phyloP scores from a whole-genome alignment of 2,888 invertebrate genomes.

The Formica aserva region DNA sequence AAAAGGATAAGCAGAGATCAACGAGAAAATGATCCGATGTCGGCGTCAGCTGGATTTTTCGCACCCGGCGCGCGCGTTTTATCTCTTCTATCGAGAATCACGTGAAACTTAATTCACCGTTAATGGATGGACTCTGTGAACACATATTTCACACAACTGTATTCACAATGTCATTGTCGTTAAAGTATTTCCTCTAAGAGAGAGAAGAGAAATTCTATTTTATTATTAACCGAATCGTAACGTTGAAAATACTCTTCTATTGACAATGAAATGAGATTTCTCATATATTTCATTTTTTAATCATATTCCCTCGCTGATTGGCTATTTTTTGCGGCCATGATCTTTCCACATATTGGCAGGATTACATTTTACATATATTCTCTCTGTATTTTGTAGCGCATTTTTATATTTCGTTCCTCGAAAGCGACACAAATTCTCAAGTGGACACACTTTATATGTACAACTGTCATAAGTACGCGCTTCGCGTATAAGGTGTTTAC shows the following conservation, averaged over 20 bases:
- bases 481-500: conserved; percentile 82
- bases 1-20: not conserved
- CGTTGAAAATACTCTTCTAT: not conserved
- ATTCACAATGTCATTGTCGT: not conserved
- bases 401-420: conserved; percentile 26
- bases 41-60: conserved; percentile 11
- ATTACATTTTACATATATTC: conserved; percentile 34
- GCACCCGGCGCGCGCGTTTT: conserved; percentile 5
- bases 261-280: not conserved
- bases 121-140: conserved; percentile 15
- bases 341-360: not conserved
- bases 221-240: conserved; percentile 12
- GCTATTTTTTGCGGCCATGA: not conserved
- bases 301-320: not conserved
- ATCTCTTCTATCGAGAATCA: not conserved
- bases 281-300: not conserved
- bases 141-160: not conserved
- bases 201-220: not conserved
- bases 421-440: conserved; percentile 29
- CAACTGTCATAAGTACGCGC: conserved; percentile 73
- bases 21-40: conserved; percentile 38
- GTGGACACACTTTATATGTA: conserved; percentile 52
- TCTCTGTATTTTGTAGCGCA: not conserved
- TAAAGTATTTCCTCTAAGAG: not conserved
- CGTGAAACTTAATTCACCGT: conserved; percentile 17